These are phyloP conservation scores for Noctuana brunneofusca DNA, from an alignment of 2,888 invertebrate species.

Conservation along the genomic window DNA sequence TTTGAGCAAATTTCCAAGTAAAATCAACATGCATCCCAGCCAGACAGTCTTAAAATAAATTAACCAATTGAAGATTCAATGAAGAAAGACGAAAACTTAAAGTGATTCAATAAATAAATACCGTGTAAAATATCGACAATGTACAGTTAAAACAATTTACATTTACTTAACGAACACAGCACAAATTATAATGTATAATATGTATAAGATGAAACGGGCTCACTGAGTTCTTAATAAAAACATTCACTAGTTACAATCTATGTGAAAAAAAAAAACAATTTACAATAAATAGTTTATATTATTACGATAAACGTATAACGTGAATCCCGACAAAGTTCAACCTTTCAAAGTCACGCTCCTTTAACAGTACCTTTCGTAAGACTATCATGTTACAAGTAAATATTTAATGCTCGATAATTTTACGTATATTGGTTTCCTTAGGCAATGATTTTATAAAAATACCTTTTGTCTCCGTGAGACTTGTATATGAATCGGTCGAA, in stretches of 20 bases:
- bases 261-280: slow-evolving; percentile 71
- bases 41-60: slow-evolving; percentile 64
- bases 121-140: slow-evolving; percentile 76
- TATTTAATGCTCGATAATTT: slow-evolving; percentile 73
- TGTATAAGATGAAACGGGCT: slow-evolving; percentile 67
- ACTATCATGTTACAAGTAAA: slow-evolving; percentile 77
- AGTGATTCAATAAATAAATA: slow-evolving; percentile 81
- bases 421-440: slow-evolving; percentile 81
- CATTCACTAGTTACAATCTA: slow-evolving; percentile 75
- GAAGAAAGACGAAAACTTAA: slow-evolving; percentile 62
- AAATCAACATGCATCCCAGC: slow-evolving; percentile 70
- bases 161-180: slow-evolving; percentile 82
- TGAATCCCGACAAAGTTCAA: slow-evolving; percentile 71
- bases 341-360: slow-evolving; percentile 54
- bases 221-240: slow-evolving; percentile 70
- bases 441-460: slow-evolving; percentile 82
- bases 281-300: slow-evolving; percentile 77
- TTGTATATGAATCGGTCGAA: slow-evolving; percentile 48
- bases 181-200: slow-evolving; percentile 64
- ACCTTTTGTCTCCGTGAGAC: slow-evolving; percentile 61
- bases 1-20: slow-evolving; percentile 74
- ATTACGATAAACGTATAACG: slow-evolving; percentile 77
- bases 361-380: slow-evolving; percentile 64
- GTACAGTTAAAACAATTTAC: slow-evolving; percentile 82
- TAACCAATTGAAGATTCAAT: slow-evolving; percentile 60